Conservation (phyloP, 2,888 invertebrate genomes). For the Hirtodrosophila alboralis region DNA sequence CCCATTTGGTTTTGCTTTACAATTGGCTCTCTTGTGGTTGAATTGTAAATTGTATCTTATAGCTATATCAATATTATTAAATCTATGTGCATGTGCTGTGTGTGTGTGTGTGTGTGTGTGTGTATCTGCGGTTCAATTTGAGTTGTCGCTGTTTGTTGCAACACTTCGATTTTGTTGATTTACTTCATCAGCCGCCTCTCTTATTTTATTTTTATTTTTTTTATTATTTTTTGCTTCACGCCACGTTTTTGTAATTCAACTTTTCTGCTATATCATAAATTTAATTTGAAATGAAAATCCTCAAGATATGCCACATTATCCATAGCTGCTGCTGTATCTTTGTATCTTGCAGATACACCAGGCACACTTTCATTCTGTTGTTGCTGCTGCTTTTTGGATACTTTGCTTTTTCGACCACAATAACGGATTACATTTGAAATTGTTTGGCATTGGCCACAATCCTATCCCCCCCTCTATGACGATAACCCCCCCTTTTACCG, state of each 20-base stretch:
- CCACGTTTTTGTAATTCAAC: constrained; percentile 58
- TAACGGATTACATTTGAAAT: constrained; percentile 78
- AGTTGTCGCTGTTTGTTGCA: constrained; percentile 44
- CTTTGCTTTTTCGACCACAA: constrained; percentile 54
- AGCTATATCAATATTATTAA: constrained; percentile 8
- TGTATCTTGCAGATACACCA: constrained; percentile 50
- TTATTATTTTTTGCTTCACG: constrained; percentile 3
- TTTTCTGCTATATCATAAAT: constrained; percentile 79
- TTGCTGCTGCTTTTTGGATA: constrained; percentile 9
- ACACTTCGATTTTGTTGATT: not conserved
- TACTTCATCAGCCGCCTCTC: too few relatives aligned
- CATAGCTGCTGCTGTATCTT: constrained; percentile 37
- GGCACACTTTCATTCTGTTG: constrained; percentile 12
- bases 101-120: not conserved
- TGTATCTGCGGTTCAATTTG: constrained; percentile 52
- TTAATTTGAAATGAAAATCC: constrained; percentile 82
- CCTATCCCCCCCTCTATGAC: not conserved
- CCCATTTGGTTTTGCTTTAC: constrained; percentile 1
- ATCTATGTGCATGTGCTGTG: constrained; percentile 7
- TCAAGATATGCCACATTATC: constrained; percentile 67
- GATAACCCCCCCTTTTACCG: constrained; percentile 3
- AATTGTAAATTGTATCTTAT: constrained; percentile 1
- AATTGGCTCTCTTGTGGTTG: constrained; percentile 40
- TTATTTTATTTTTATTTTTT: too few relatives aligned
- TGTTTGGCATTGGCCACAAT: constrained; percentile 66